Evolutionary conservation across 2,888 invertebrate genomes (phyloP).

Genomic region (Cephalotes varians): DNA sequence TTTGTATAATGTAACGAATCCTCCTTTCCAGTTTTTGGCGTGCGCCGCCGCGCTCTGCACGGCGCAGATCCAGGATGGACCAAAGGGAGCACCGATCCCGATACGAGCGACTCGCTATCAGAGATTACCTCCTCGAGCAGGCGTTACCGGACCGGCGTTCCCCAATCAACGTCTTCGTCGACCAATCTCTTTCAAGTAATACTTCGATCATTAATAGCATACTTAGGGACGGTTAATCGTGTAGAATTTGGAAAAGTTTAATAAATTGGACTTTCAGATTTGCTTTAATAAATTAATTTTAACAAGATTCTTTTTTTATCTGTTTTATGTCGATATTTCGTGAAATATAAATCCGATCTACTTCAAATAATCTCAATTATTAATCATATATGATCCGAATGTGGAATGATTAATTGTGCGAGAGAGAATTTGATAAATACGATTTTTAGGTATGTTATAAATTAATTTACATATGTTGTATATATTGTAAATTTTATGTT

Average conservation of each 20-base stretch:
- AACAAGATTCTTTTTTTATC: not conserved
- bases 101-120: slow-evolving; percentile 73
- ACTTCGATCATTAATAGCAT: not conserved
- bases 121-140: slow-evolving; percentile 65
- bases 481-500: too few species aligned
- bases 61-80: slow-evolving; percentile 75
- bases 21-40: slow-evolving; percentile 73
- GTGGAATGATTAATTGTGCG: not conserved
- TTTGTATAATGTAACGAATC: not conserved
- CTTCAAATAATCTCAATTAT: not conserved
- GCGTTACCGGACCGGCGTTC: slow-evolving; percentile 60
- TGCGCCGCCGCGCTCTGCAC: slow-evolving; percentile 71
- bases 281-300: slow-evolving; percentile 6
- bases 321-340: not conserved
- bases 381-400: not conserved
- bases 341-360: not conserved
- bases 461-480: too few species aligned
- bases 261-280: not conserved
- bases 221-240: not conserved
- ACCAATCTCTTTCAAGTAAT: slow-evolving; percentile 79
- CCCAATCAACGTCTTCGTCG: slow-evolving; percentile 76
- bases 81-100: slow-evolving; percentile 62
- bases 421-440: not conserved
- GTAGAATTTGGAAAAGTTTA: not conserved
- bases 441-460: not conserved